phyloP scores from a whole-genome alignment of 2,113 vertebrate species.

The Notothenia rossii region DNA sequence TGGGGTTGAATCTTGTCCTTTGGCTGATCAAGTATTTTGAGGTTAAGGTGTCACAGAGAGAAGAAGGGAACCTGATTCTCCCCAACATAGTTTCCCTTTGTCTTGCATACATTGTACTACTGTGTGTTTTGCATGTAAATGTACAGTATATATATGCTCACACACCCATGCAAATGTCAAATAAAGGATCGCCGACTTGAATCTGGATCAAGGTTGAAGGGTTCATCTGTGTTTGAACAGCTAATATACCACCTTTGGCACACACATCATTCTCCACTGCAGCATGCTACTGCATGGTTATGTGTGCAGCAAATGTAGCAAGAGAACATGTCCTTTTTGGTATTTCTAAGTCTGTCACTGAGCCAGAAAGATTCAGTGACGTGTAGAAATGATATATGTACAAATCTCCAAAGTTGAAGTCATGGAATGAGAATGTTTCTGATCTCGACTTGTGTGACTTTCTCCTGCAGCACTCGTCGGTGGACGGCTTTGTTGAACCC shows the following conservation, averaged over 20 bases:
- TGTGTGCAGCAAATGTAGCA: too few relatives aligned
- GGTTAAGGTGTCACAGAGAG: slow-evolving; percentile 44
- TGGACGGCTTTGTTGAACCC: slow-evolving; percentile 91
- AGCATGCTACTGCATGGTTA: slow-evolving; percentile 36
- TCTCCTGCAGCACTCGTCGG: slow-evolving; percentile 89
- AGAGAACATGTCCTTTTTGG: neutral
- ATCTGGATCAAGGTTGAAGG: slow-evolving; percentile 17
- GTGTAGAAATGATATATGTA: neutral
- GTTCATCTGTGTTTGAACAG: slow-evolving; percentile 46
- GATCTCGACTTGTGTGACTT: slow-evolving; percentile 23
- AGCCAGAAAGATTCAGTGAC: slow-evolving; percentile 1
- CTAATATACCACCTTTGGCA: slow-evolving; percentile 34
- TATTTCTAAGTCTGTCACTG: slow-evolving; percentile 2
- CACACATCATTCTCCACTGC: slow-evolving; percentile 33
- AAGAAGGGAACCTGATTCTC: slow-evolving; percentile 8
- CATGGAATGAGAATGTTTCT: slow-evolving; percentile 20
- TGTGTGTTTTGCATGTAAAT: slow-evolving; percentile 10
- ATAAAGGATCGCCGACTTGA: slow-evolving; percentile 4
- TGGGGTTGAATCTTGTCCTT: slow-evolving; percentile 20
- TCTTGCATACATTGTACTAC: neutral
- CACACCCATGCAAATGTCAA: neutral
- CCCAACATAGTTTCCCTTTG: neutral
- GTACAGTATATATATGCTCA: neutral
- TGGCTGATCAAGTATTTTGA: slow-evolving; percentile 44
- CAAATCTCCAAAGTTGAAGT: neutral